phyloP scores from a whole-genome alignment of 2,888 invertebrate species.

The Papilio gigon region DNA sequence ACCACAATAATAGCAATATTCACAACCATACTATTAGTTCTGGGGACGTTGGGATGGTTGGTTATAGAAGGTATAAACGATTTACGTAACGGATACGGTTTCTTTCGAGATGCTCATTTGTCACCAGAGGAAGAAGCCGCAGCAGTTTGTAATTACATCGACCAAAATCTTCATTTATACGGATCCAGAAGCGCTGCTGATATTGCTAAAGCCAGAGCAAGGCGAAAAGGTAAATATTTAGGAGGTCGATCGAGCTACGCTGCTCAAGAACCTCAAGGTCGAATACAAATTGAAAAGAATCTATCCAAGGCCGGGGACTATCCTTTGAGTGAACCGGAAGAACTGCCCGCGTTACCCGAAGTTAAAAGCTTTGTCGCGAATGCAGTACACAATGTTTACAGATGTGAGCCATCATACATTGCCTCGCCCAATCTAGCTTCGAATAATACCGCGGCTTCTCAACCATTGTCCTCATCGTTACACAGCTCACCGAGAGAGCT shows the following conservation, averaged over 20 bases:
- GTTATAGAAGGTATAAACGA: conserved; percentile 69
- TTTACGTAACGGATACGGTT: conserved; percentile 69
- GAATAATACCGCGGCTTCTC: conserved; percentile 52
- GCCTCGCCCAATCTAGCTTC: conserved; percentile 67
- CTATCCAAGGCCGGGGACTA: conserved; percentile 46
- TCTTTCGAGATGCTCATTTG: conserved; percentile 70
- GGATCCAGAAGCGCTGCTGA: conserved; percentile 60
- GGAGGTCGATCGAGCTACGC: conserved; percentile 58
- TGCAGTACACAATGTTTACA: conserved; percentile 54
- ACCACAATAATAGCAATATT: conserved; percentile 65
- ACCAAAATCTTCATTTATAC: conserved; percentile 61
- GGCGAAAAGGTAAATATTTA: conserved; percentile 57
- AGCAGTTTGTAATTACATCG: conserved; percentile 68
- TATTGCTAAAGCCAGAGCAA: conserved; percentile 64
- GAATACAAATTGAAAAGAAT: conserved; percentile 54
- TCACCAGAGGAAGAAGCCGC: conserved; percentile 70
- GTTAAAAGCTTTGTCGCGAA: conserved; percentile 50
- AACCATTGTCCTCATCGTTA: conserved; percentile 57
- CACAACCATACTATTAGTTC: conserved; percentile 63
- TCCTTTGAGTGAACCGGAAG: conserved; percentile 53
- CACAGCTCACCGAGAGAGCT: conserved; percentile 61
- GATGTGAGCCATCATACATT: conserved; percentile 62
- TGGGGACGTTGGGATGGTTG: conserved; percentile 66
- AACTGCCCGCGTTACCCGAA: conserved; percentile 61
- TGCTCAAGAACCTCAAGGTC: conserved; percentile 64